Evolutionary conservation across 1,140 invertebrate genomes (phyloP), one percentile per base, ranked within the genome.

Genomic region (Aphis craccivora): DNA sequence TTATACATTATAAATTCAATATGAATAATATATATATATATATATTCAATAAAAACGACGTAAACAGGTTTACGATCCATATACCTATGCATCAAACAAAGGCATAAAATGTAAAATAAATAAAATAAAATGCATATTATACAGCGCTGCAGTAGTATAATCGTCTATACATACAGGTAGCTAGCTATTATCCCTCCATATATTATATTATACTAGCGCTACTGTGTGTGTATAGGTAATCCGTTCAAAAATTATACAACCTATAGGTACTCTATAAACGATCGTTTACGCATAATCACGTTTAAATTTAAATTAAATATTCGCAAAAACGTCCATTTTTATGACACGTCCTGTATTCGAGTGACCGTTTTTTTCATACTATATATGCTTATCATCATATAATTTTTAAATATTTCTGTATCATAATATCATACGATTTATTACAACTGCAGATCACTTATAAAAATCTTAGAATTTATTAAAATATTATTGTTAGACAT

Each of bases 41-140:
- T 14, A 30, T 55, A 60, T 30, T 60, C n/a, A 86, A 86, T 86
- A 86, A 86, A 45, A 45, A n/a, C 40, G 40, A 86, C 84, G 30
- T 86, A 86, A 86, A 86, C 84, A 45, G 43, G 84, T 86, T 86
- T 86, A 86, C 84, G 84, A 86, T 40, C 40, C 40, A 86, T 43
- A 76, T 76, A 76, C 60, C 11, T 40, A 11, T 86, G 25, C 84
- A 86, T 86, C 84, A 86, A 86, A 86, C 84, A 86, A 86, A 86
- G 83, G 23, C 9, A 86, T 43, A 86, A 14, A n/a, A 76, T 76
- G n/a, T 76, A 76, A 76, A 76, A 51, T 51, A 76, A n/a, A 76
- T 76, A 53, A 53, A 53, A 53, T 53, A 76, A 76, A 76, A 76
- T 76, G 60, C 60, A 76, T 76, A 76, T n/a, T n/a, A 76, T n/a